These are phyloP conservation scores for Dryococelus australis DNA, from an alignment of 2,888 invertebrate species.

Conservation along the genomic window DNA sequence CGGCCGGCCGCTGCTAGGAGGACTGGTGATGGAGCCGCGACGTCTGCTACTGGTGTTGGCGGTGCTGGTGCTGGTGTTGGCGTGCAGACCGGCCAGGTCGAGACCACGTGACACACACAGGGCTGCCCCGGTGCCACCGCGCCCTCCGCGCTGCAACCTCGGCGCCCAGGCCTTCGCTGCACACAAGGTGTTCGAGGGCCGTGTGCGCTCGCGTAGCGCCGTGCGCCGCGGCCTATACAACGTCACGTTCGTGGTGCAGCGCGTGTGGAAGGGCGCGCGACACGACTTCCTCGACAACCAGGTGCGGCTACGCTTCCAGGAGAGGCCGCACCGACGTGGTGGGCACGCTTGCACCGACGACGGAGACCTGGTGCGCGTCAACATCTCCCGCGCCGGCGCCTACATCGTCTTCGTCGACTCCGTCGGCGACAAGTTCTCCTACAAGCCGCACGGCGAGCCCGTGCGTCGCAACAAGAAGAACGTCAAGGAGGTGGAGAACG, in stretches of 20 bases:
- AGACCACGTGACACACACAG: not conserved
- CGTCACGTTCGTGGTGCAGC: conserved; percentile 71
- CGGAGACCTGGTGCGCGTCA: conserved; percentile 62
- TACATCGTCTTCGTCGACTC: conserved; percentile 67
- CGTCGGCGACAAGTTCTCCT: conserved; percentile 61
- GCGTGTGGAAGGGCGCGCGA: conserved; percentile 63
- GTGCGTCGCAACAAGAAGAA: conserved; percentile 56
- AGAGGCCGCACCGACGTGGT: conserved; percentile 56
- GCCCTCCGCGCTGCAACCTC: not conserved
- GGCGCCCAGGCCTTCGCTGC: conserved; percentile 30
- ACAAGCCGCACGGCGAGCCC: conserved; percentile 65
- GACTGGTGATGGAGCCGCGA: not conserved
- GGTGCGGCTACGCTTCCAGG: conserved; percentile 63
- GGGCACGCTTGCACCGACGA: conserved; percentile 50
- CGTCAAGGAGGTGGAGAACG: conserved; percentile 51
- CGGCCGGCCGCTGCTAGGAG: conserved; percentile 28
- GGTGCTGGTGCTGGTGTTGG: not conserved
- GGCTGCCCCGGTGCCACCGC: not conserved
- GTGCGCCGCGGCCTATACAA: conserved; percentile 66
- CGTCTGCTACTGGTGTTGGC: too few species aligned
- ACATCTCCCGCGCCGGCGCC: conserved; percentile 65
- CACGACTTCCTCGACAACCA: conserved; percentile 48
- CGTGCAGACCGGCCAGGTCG: not conserved
- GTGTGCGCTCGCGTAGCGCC: conserved; percentile 69
- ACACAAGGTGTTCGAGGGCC: conserved; percentile 63